A percentile compares a stretch with the other conserved stretches of the same genome.
Conservation (phyloP, 1,140 invertebrate species). For the Drosophila jambulina region DNA sequence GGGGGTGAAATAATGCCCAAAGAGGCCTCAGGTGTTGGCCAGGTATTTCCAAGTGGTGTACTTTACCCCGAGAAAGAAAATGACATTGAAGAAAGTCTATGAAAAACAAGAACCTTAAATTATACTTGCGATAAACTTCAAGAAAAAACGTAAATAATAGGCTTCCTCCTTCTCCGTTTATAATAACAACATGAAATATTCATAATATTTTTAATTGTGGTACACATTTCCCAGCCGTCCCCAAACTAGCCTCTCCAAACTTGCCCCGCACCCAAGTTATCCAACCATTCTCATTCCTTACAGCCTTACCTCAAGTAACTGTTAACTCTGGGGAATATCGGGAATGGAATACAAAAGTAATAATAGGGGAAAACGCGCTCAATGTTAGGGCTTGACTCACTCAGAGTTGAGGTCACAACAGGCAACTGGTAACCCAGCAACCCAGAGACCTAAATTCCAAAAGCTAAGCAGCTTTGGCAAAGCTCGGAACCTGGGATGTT, state of each 20-base stretch:
- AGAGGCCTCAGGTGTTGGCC: slow-evolving; percentile 23
- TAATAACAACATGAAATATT: slow-evolving; percentile 22
- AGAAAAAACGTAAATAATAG: not conserved
- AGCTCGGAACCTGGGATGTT: slow-evolving; percentile 9
- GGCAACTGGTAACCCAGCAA: slow-evolving; percentile 50
- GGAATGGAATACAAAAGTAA: slow-evolving; percentile 22
- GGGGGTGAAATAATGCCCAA: not conserved
- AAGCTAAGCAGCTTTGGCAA: slow-evolving; percentile 24
- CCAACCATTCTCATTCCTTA: slow-evolving; percentile 46
- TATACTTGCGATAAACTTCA: not conserved
- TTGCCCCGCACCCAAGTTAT: slow-evolving; percentile 37
- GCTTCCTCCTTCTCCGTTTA: not conserved
- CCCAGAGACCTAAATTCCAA: slow-evolving; percentile 34
- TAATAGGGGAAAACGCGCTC: not conserved
- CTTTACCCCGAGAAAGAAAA: not conserved
- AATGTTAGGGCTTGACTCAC: slow-evolving; percentile 21
- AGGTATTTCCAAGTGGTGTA: not conserved
- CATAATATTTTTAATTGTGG: slow-evolving; percentile 20
- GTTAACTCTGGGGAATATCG: slow-evolving; percentile 31
- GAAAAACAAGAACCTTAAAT: not conserved
- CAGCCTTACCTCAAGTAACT: slow-evolving; percentile 26
- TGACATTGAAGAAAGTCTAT: not conserved
- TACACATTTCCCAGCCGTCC: slow-evolving; percentile 13
- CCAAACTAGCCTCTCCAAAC: slow-evolving; percentile 21
- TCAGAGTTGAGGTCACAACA: slow-evolving; percentile 37